phyloP scores from a whole-genome alignment of 2,113 vertebrate genomes.

The Pygoscelis adeliae region DNA sequence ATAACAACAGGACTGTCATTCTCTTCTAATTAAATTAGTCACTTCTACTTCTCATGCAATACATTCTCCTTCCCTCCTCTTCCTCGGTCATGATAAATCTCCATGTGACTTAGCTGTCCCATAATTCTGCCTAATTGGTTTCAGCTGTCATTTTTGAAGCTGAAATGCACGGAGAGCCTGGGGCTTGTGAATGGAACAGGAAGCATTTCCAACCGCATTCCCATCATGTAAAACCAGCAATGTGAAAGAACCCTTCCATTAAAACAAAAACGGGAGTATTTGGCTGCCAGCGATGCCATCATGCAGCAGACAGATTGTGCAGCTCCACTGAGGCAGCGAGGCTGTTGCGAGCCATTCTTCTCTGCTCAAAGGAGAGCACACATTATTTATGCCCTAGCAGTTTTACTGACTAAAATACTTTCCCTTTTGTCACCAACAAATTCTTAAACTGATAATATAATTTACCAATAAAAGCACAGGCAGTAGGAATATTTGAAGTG shows the following conservation, averaged over 20 bases:
- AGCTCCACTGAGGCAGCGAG: constrained; percentile 41
- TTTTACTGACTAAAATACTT: constrained; percentile 54
- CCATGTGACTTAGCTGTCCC: constrained; percentile 46
- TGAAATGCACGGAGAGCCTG: constrained; percentile 64
- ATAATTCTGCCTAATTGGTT: constrained; percentile 76
- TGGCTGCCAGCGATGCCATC: constrained; percentile 71
- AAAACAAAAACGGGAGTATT: constrained; percentile 67
- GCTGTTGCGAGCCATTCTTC: constrained; percentile 56
- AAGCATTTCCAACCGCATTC: constrained; percentile 74
- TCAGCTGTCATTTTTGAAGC: constrained; percentile 76
- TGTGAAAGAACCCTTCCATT: constrained; percentile 71
- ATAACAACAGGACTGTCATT: not conserved
- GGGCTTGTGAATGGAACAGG: constrained; percentile 67
- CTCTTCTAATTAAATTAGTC: constrained; percentile 66
- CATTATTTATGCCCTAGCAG: constrained; percentile 59
- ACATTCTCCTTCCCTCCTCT: not conserved
- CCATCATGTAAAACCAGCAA: constrained; percentile 74
- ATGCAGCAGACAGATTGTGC: constrained; percentile 63
- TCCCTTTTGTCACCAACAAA: constrained; percentile 38
- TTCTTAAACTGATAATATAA: constrained; percentile 41
- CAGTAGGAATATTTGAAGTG: constrained; percentile 9
- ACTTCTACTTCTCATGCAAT: constrained; percentile 44
- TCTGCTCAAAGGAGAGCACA: constrained; percentile 34
- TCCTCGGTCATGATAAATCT: constrained; percentile 62
- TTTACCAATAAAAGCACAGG: constrained; percentile 30